Evolutionary conservation across 2,113 vertebrate species (phyloP).

Genomic region (Gavialis gangeticus): DNA sequence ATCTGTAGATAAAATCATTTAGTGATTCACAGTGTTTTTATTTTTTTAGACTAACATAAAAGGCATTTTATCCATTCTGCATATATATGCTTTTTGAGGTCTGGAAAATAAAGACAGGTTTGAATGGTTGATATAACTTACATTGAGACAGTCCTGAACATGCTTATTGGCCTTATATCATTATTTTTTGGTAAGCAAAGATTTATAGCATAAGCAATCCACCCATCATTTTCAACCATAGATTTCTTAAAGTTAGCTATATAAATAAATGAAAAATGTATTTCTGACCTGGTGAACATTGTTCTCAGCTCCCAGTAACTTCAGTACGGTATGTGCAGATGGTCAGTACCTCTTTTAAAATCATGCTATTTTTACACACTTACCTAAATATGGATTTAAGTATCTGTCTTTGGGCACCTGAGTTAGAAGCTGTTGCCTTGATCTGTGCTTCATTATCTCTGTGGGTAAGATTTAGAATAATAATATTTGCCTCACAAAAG

Average conservation of each 20-base stretch:
- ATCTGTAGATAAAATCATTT: neutral
- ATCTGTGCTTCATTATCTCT: neutral
- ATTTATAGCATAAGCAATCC: neutral
- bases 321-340: neutral
- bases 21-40: neutral
- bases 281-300: neutral
- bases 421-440: neutral
- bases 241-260: neutral
- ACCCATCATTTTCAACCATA: neutral
- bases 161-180: neutral
- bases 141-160: neutral
- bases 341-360: neutral
- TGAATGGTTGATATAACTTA: neutral
- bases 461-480: neutral
- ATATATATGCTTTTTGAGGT: neutral
- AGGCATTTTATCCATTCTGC: fast-evolving
- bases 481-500: neutral
- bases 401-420: neutral
- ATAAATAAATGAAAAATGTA: neutral
- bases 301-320: neutral
- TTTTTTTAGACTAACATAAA: neutral
- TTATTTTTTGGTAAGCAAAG: neutral
- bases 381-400: neutral
- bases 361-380: neutral
- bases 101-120: neutral